Evolutionary conservation across 2,113 vertebrate species (phyloP).

Genomic region (Rostratula benghalensis): DNA sequence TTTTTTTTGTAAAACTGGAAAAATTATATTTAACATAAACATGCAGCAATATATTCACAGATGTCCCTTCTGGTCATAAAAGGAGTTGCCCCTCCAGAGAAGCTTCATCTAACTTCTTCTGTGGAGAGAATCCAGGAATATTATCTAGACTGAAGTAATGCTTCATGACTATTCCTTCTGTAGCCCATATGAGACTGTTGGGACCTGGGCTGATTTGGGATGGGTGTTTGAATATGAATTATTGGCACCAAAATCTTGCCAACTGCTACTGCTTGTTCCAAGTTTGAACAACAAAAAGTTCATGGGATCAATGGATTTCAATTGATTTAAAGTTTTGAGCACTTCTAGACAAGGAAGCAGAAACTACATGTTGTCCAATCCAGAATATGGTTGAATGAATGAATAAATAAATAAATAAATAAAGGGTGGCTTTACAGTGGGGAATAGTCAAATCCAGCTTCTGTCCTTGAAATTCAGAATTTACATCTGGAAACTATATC

Average conservation of each 20-base stretch:
- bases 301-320: background rate
- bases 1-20: background rate
- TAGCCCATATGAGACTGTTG: background rate
- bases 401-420: too few species aligned
- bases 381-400: background rate
- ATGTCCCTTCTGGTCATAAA: background rate
- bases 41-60: background rate
- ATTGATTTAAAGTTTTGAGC: background rate
- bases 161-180: background rate
- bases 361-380: background rate
- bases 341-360: background rate
- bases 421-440: background rate
- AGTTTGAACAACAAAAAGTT: background rate
- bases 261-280: background rate
- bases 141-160: background rate
- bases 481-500: constrained; percentile 30
- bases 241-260: background rate
- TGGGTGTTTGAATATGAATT: background rate
- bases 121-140: background rate
- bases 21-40: background rate
- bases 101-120: background rate
- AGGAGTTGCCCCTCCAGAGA: background rate
- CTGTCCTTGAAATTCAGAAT: background rate
- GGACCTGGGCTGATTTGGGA: background rate
- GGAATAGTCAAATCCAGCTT: background rate